Evolutionary conservation across 1,140 invertebrate species (phyloP), one percentile per base, ranked within the genome.

Genomic region (Eciton burchellii): DNA sequence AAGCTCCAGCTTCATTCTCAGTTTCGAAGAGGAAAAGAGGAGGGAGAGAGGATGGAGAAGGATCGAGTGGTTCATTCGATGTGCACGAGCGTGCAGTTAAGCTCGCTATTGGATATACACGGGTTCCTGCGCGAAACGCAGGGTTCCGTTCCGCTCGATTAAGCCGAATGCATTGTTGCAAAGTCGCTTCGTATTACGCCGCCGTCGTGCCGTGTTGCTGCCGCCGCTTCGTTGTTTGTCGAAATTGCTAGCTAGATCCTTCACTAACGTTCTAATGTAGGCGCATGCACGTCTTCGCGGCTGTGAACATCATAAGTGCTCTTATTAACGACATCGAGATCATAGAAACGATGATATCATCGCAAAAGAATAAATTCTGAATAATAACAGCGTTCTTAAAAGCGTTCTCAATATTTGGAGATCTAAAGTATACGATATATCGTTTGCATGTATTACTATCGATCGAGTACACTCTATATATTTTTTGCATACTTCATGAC

Each of bases 81-180:
- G 59, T 65, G 59, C 60, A 43, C 73, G 26, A 52, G 35, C 60
- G 41, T 72, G 41, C 77, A 49, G 68, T 81, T 81, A 59, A 57
- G 29, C 47, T 49, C 3, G 8, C 21, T 52, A 54, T 65, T 56
- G 59, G 45, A 47, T 47, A 59, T 73, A 57, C 26, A 59, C 47
- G 43, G 52, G 52, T 49, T 47, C 29, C 26, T 65, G 6, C n/a
- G 68, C 35, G 21, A 81, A 73, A 71, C 57, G 63, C 65, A 76
- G n/a, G n/a, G n/a, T n/a, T n/a, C 66, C 66, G 54, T 84, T 84
- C 68, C 54, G 43, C 60, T 29, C 84, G 83, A 86, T 86, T 86
- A 86, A 86, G 49, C 68, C 52, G 74, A 68, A 86, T 59, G 68
- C 77, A 81, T 84, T 52, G 68, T 56, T 56, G 14, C 59, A 79